phyloP scores from a whole-genome alignment of 2,797 vertebrate genomes.

The Sebastes trivittatus region DNA sequence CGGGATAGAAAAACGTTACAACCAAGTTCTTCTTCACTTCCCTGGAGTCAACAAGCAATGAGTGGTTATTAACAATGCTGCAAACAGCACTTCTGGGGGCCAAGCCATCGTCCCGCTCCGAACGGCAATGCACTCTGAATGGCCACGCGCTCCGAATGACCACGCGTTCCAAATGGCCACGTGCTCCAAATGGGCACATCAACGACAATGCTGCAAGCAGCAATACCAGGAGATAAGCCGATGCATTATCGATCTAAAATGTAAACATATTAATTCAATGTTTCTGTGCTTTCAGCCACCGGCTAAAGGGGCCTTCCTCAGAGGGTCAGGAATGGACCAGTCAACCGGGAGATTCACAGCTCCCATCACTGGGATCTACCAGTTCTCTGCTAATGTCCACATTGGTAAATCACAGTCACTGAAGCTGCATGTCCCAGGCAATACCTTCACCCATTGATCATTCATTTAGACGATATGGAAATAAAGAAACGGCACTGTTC shows the following conservation, averaged over 20 bases:
- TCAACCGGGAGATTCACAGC: conserved; percentile 93
- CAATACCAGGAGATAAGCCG: too few relatives aligned
- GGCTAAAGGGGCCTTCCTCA: conserved; percentile 93
- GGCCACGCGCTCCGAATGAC: too few relatives aligned
- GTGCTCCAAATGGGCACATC: too few relatives aligned
- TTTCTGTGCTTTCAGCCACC: conserved; percentile 81
- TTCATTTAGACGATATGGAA: background rate
- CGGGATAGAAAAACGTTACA: too few relatives aligned
- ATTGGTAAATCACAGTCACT: conserved; percentile 83
- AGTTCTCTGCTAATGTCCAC: conserved; percentile 94
- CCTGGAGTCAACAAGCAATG: too few relatives aligned
- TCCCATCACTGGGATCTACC: conserved; percentile 92
- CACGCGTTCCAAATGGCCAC: too few relatives aligned
- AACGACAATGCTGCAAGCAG: too few relatives aligned
- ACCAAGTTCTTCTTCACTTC: too few relatives aligned
- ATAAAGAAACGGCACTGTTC: background rate
- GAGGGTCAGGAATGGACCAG: conserved; percentile 91
- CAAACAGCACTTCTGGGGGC: too few relatives aligned
- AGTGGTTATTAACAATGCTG: too few relatives aligned
- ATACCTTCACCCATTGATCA: background rate
- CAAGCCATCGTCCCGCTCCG: too few relatives aligned
- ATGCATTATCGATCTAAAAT: background rate
- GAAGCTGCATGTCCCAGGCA: background rate
- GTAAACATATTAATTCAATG: background rate
- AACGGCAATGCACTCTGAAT: too few relatives aligned